Evolutionary conservation across 2,113 vertebrate genomes (phyloP), one percentile per base, ranked within the genome.

Genomic region (Centropus unirufus): DNA sequence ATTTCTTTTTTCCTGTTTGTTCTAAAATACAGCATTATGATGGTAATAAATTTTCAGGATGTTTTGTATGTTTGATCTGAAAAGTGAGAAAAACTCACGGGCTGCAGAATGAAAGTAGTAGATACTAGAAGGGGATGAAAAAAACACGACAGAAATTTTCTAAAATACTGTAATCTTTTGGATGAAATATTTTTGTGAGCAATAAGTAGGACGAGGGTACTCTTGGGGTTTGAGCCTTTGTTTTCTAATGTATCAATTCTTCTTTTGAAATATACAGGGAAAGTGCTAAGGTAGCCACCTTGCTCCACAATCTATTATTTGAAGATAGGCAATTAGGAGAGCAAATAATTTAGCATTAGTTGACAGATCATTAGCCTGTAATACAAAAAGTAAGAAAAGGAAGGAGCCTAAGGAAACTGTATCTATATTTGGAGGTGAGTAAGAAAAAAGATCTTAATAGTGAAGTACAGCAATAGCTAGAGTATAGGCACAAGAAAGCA

Each of bases 261-360:
- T 83, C 49, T 79, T 94, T 67, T 52, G 34, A 90, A 94, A 92
- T 36, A 22, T 32, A 54, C 26, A 74, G 61, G 51, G 44, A 81
- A 89, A 83, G 9, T 36, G 44, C 68, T 90, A 63, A 52, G 59
- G 51, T 68, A 93, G 57, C 40, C 49, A 40, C 57, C 73, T 81
- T 78, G 21, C 21, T 83, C 32, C 52, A 24, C 32, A 63, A 70
- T 83, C 34, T 70, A 40, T 86, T 93, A 78, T 93, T 93, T 93
- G 72, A 89, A 94, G 87, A 87, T 6, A 59, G 63, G 80, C 86
- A 94, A 87, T 92, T 94, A 95, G 47, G 80, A 89, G 59, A 87
- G 86, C 86, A 94, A 97, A 94, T 94, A 83, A 72, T 75, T 93
- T 94, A 92, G 90, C 93, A 81, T 75, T 90, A 87, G 52, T 74